Evolutionary conservation across 2,797 vertebrate genomes (phyloP).

Genomic region (Sylvia borin): DNA sequence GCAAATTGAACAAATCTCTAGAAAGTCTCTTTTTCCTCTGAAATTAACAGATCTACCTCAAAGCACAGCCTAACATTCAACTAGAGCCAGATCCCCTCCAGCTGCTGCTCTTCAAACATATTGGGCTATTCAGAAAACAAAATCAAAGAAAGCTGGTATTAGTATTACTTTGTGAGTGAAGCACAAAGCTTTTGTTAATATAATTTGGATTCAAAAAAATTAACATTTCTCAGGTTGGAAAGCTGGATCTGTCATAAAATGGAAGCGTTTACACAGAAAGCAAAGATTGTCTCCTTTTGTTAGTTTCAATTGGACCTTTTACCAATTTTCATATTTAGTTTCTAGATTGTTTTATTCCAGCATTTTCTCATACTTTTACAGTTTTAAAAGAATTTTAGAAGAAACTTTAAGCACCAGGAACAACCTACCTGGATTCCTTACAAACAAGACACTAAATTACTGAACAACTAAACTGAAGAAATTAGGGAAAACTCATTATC

Average conservation of each 20-base stretch:
- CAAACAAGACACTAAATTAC: constrained; percentile 24
- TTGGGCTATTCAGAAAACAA: constrained; percentile 33
- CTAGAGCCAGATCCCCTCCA: not conserved
- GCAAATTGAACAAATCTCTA: not conserved
- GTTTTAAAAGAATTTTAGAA: not conserved
- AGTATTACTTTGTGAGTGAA: not conserved
- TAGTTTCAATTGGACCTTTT: not conserved
- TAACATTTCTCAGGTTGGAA: constrained; percentile 22
- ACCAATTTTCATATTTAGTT: not conserved
- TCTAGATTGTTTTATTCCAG: not conserved
- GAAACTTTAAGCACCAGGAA: not conserved
- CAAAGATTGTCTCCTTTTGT: not conserved
- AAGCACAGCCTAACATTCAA: not conserved
- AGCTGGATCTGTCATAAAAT: not conserved
- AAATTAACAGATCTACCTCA: not conserved
- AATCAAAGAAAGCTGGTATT: constrained; percentile 27
- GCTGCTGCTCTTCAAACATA: not conserved
- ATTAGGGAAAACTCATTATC: constrained; percentile 57
- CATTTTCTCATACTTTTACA: not conserved
- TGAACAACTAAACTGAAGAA: constrained; percentile 24
- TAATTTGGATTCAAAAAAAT: not conserved
- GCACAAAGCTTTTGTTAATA: constrained; percentile 24
- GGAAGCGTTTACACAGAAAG: not conserved
- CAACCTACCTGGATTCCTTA: not conserved
- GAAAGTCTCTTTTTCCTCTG: not conserved